Evolutionary conservation across 2,113 vertebrate species (phyloP).

Genomic region (Myiagra hebetior): DNA sequence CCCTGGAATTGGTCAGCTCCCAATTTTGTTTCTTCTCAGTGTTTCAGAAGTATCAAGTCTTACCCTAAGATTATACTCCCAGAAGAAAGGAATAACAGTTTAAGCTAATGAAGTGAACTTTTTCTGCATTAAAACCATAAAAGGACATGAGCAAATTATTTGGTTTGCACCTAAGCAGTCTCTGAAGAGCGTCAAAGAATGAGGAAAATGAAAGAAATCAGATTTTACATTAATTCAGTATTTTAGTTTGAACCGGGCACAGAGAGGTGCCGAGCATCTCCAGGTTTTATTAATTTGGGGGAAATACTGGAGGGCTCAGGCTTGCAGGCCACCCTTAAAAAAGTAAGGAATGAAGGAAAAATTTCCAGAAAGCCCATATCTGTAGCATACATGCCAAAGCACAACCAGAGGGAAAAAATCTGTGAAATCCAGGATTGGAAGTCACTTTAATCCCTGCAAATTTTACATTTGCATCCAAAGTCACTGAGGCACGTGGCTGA

Average conservation of each 20-base stretch:
- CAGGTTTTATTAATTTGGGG: neutral
- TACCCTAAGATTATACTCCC: neutral
- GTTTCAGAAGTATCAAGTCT: neutral
- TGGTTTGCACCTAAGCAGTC: neutral
- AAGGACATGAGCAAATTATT: neutral
- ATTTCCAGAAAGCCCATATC: neutral
- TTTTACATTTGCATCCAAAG: neutral
- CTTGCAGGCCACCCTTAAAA: neutral
- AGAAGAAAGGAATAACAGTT: neutral
- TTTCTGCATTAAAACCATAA: neutral
- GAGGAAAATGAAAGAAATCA: neutral
- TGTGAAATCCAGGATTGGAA: neutral
- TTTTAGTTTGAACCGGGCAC: neutral
- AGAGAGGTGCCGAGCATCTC: neutral
- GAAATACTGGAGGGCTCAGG: neutral
- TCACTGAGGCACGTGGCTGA: accelerated
- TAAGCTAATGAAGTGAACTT: neutral
- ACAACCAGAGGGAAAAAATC: neutral
- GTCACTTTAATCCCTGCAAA: neutral
- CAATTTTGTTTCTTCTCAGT: neutral
- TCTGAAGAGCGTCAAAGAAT: neutral
- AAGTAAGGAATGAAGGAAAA: neutral
- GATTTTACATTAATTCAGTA: neutral
- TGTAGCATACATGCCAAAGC: neutral
- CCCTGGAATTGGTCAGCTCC: neutral